phyloP scores from a whole-genome alignment of 2,113 vertebrate species.

The Melanostigma gelatinosum region DNA sequence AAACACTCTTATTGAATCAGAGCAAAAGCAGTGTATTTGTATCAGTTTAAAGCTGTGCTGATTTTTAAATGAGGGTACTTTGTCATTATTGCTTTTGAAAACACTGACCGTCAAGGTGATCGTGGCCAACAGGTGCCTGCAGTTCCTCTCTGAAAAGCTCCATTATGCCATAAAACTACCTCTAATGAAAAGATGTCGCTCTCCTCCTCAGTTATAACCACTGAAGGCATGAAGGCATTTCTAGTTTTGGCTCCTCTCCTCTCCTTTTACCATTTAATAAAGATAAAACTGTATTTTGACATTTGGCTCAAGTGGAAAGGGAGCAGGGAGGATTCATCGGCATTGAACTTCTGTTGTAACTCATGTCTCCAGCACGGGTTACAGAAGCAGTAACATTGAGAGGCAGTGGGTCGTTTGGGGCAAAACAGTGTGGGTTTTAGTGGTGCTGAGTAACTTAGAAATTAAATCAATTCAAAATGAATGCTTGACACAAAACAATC shows the following conservation, averaged over 20 bases:
- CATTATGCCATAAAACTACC: constrained; percentile 10
- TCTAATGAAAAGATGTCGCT: constrained; percentile 15
- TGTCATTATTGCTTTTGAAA: constrained; percentile 22
- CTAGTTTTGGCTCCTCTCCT: constrained; percentile 12
- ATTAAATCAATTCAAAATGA: background rate
- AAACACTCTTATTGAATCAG: constrained; percentile 33
- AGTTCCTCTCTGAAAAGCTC: constrained; percentile 11
- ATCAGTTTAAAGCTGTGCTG: background rate
- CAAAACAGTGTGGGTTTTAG: background rate
- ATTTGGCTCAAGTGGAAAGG: constrained; percentile 7
- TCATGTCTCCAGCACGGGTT: background rate
- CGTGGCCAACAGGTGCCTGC: background rate
- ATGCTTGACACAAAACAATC: background rate
- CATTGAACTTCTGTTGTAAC: background rate
- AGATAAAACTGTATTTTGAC: constrained; percentile 30
- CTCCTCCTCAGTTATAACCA: constrained; percentile 13
- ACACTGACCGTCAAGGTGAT: background rate
- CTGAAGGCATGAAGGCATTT: constrained; percentile 16
- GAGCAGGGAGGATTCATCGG: background rate
- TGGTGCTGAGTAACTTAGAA: background rate
- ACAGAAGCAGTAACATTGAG: background rate
- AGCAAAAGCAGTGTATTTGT: constrained; percentile 8
- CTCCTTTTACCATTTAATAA: constrained; percentile 7
- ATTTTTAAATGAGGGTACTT: constrained; percentile 5
- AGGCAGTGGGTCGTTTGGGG: background rate